Evolutionary conservation across 2,797 vertebrate genomes (phyloP).

Genomic region (Trachurus trachurus): DNA sequence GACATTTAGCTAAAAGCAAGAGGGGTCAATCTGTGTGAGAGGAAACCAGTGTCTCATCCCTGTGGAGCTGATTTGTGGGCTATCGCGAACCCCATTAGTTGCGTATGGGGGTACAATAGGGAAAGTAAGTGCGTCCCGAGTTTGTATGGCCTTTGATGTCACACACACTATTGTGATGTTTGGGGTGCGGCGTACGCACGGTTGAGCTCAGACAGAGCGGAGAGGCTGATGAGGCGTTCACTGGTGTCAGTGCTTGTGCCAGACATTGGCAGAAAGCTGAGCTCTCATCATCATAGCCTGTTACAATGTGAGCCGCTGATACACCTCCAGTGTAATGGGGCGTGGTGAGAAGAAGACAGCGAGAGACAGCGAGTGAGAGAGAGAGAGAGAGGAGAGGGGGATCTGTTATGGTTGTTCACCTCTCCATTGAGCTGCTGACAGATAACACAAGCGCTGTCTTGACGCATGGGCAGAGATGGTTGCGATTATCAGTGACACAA

Average conservation of each 20-base stretch:
- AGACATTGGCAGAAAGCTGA: slow-evolving; percentile 61
- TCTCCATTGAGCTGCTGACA: slow-evolving; percentile 77
- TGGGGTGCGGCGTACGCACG: slow-evolving; percentile 14
- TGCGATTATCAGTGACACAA: slow-evolving; percentile 51
- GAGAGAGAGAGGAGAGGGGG: slow-evolving; percentile 20
- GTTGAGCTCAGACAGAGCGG: slow-evolving; percentile 37
- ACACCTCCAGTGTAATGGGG: slow-evolving; percentile 68
- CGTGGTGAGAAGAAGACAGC: slow-evolving; percentile 51
- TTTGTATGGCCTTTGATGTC: slow-evolving; percentile 3
- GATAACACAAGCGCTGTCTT: slow-evolving; percentile 62
- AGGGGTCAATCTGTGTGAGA: not conserved
- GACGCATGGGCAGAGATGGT: slow-evolving; percentile 57
- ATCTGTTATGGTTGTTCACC: slow-evolving; percentile 71
- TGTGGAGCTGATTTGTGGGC: not conserved
- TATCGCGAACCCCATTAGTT: not conserved
- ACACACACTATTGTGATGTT: not conserved
- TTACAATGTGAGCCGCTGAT: slow-evolving; percentile 40
- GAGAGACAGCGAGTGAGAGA: slow-evolving; percentile 10
- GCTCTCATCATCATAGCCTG: slow-evolving; percentile 48
- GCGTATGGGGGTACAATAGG: not conserved
- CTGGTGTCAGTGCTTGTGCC: slow-evolving; percentile 56
- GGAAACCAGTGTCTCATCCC: not conserved
- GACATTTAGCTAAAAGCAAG: not conserved
- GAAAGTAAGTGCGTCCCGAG: not conserved
- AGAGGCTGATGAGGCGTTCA: slow-evolving; percentile 57